Evolutionary conservation across 2,113 vertebrate genomes (phyloP).

Genomic region (Urocitellus parryii): DNA sequence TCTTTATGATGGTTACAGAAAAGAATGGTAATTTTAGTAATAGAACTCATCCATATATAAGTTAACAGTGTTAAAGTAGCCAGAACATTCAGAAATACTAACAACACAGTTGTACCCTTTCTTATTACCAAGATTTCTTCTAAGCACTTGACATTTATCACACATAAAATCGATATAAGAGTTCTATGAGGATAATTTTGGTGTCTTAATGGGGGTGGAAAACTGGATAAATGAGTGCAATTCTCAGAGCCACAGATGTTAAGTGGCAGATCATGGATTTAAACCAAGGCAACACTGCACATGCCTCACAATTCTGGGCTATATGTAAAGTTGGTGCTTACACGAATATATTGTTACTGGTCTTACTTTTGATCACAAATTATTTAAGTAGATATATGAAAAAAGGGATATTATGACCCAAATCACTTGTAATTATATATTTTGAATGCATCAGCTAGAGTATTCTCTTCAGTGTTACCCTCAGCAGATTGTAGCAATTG

Average conservation of each 20-base stretch:
- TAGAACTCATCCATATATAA: not conserved
- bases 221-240: not conserved
- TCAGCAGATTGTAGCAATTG: not conserved
- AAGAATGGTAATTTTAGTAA: not conserved
- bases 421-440: not conserved
- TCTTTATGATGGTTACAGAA: not conserved
- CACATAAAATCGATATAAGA: not conserved
- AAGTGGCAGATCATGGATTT: not conserved
- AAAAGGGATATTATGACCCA: not conserved
- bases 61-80: not conserved
- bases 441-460: not conserved
- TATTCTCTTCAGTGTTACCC: not conserved
- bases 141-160: not conserved
- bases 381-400: not conserved
- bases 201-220: not conserved
- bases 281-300: not conserved
- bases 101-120: not conserved
- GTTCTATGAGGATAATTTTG: not conserved
- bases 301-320: not conserved
- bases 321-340: not conserved
- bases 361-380: not conserved
- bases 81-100: not conserved
- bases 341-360: slow-evolving; percentile 25
- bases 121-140: not conserved
- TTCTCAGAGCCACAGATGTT: not conserved